Percentiles rank a stretch among this genome's conserved stretches.
These are phyloP conservation scores for Lasius fuliginosus DNA, from an alignment of 2,888 invertebrate species.

Conservation along the genomic window DNA sequence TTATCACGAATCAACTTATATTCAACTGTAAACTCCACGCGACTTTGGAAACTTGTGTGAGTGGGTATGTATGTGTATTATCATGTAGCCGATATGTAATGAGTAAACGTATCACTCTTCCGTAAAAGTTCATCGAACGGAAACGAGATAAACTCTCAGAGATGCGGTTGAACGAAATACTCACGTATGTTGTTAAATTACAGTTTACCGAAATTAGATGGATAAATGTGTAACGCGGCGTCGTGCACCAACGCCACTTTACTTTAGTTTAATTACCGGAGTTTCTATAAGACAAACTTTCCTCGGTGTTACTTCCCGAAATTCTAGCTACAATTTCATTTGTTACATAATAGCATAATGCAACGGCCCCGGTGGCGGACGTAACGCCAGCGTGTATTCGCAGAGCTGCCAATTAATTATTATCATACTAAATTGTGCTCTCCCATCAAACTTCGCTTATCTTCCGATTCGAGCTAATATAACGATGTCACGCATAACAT, in stretches of 20 bases:
- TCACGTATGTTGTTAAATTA: conserved; percentile 50
- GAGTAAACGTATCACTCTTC: background rate
- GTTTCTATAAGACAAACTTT: conserved; percentile 60
- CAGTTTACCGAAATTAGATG: conserved; percentile 54
- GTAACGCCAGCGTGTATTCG: conserved; percentile 6
- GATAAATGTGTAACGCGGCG: conserved; percentile 49
- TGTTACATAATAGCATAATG: conserved; percentile 35
- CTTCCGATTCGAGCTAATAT: background rate
- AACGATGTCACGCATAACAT: background rate
- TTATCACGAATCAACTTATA: background rate
- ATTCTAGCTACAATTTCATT: conserved; percentile 60
- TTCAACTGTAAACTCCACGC: background rate
- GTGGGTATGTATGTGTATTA: background rate
- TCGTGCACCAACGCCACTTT: conserved; percentile 46
- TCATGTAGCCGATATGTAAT: conserved; percentile 8
- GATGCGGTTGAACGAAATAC: conserved; percentile 50
- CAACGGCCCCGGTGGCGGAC: conserved; percentile 1
- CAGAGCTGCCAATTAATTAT: conserved; percentile 49
- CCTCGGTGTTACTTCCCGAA: conserved; percentile 53
- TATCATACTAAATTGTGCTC: conserved; percentile 19
- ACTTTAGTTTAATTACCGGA: conserved; percentile 60
- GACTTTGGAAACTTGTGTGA: conserved; percentile 19
- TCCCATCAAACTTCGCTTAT: background rate
- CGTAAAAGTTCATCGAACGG: conserved; percentile 30
- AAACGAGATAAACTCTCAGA: conserved; percentile 49